phyloP scores from a whole-genome alignment of 2,113 vertebrate genomes.

The Beaufortia kweichowensis region DNA sequence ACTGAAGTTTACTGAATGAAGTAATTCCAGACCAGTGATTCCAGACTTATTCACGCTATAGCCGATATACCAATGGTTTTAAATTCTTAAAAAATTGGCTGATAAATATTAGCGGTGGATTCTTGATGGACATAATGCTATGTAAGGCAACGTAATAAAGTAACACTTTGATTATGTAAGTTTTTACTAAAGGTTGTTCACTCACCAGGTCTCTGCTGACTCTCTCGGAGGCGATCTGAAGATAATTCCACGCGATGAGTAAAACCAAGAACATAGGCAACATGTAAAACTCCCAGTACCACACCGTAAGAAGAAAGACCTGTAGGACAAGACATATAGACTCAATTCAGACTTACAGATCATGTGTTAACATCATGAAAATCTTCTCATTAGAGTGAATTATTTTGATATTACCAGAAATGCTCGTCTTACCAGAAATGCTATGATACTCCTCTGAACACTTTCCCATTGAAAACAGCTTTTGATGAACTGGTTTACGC shows the following conservation, averaged over 20 bases:
- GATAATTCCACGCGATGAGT: conserved; percentile 87
- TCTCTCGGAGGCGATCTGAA: conserved; percentile 75
- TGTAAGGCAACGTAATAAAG: neutral
- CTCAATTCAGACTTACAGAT: conserved; percentile 37
- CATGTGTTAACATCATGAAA: neutral
- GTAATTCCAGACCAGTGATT: too few species aligned
- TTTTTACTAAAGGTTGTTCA: neutral
- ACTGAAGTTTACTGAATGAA: neutral
- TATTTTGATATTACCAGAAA: too few species aligned
- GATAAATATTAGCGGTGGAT: too few species aligned
- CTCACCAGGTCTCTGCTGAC: conserved; percentile 83
- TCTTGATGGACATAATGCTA: neutral
- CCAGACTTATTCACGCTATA: too few species aligned
- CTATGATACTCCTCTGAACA: conserved; percentile 80
- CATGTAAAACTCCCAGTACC: conserved; percentile 95
- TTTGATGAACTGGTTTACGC: conserved; percentile 86
- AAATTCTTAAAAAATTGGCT: too few species aligned
- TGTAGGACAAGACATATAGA: conserved; percentile 57
- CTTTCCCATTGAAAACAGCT: conserved; percentile 99
- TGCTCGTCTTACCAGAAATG: conserved; percentile 84
- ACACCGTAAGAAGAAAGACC: conserved; percentile 88
- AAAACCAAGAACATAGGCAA: conserved; percentile 85
- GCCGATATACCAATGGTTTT: too few species aligned
- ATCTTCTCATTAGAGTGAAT: conserved; percentile 19
- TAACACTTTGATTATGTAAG: neutral